phyloP scores from a whole-genome alignment of 2,797 vertebrate species.

The Siniperca undulata region DNA sequence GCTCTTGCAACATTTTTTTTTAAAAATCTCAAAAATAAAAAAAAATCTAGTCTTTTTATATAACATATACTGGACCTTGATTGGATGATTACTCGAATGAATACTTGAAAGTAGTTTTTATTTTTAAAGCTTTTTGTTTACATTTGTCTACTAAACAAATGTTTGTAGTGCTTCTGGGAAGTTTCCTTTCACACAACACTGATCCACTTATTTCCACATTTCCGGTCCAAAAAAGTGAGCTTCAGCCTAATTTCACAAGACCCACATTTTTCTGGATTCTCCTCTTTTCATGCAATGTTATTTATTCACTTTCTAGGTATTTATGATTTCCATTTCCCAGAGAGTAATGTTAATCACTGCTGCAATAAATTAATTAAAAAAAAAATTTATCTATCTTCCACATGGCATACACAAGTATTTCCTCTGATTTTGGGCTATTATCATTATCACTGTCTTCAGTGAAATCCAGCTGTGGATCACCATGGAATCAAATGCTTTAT shows the following conservation, averaged over 20 bases:
- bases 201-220: neutral
- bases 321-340: neutral
- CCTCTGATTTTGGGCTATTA: neutral
- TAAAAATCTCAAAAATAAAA: neutral
- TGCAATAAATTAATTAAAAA: neutral
- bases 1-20: neutral
- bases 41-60: neutral
- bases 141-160: neutral
- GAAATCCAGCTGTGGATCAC: neutral
- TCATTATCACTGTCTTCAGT: neutral
- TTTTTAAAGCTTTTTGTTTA: neutral
- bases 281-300: neutral
- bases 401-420: neutral
- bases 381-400: neutral
- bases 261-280: neutral
- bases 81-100: neutral
- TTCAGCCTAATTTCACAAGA: neutral
- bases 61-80: neutral
- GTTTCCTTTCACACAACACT: neutral
- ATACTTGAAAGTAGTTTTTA: neutral
- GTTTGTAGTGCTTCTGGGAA: too few species aligned
- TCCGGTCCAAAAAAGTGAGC: neutral
- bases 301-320: neutral
- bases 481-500: conserved; percentile 22
- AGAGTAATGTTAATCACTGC: neutral